A percentile compares a stretch with the other conserved stretches of the same genome.
phyloP scores from a whole-genome alignment of 1,140 invertebrate genomes.

The Leptinotarsa lineolata region DNA sequence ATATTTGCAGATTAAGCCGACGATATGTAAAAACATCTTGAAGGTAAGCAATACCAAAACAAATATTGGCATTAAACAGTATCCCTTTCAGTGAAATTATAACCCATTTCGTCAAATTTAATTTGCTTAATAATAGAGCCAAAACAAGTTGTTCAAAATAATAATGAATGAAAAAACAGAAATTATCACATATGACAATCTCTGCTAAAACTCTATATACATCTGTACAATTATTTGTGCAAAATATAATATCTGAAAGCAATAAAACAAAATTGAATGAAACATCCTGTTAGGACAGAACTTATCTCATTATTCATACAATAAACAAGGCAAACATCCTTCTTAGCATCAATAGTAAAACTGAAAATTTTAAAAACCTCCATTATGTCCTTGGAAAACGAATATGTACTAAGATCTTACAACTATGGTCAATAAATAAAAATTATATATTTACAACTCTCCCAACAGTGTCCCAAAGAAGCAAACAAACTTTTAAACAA shows the following conservation, averaged over 20 bases:
- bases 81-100: too few species aligned
- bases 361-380: conserved; percentile 1
- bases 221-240: background rate
- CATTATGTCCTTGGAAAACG: background rate
- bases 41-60: too few species aligned
- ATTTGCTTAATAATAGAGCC: too few species aligned
- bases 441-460: background rate
- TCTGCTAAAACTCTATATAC: too few species aligned
- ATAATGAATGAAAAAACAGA: too few species aligned
- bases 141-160: too few species aligned
- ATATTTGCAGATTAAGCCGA: too few species aligned
- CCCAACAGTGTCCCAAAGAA: background rate
- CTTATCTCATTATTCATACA: background rate
- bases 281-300: too few species aligned
- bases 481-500: background rate
- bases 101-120: too few species aligned
- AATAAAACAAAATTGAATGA: background rate
- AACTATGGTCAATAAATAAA: background rate
- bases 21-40: too few species aligned
- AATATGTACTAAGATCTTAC: background rate
- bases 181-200: too few species aligned
- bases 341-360: conserved; percentile 18
- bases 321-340: background rate
- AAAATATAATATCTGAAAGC: background rate
- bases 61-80: too few species aligned